phyloP scores from a whole-genome alignment of 2,888 invertebrate genomes.

The Lamellibrachia satsuma region DNA sequence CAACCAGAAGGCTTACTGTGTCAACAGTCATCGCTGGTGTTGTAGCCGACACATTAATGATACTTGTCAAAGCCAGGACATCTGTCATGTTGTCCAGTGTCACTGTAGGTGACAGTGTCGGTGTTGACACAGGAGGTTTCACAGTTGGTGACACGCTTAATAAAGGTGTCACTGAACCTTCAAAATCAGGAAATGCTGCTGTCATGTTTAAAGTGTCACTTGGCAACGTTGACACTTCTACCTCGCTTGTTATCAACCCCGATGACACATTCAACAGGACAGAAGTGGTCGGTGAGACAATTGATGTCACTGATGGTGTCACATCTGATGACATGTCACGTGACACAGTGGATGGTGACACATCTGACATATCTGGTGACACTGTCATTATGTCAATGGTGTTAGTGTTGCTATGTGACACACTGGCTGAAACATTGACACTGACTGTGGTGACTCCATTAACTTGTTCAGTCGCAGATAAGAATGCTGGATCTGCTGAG shows the following conservation, averaged over 20 bases:
- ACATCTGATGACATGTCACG: too few relatives aligned
- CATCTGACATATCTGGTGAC: background rate
- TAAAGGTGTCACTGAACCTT: background rate
- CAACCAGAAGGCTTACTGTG: background rate
- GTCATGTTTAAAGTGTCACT: background rate
- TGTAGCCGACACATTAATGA: background rate
- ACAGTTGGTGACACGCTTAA: background rate
- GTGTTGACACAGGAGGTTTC: background rate
- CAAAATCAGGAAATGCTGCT: background rate
- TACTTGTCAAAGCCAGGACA: background rate
- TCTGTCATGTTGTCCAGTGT: background rate
- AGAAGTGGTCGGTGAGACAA: background rate
- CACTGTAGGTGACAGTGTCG: background rate
- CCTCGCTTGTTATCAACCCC: background rate
- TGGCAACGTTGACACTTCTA: background rate
- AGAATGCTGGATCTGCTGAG: background rate
- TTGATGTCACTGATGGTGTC: background rate
- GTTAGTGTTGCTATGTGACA: background rate
- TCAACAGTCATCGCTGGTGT: background rate
- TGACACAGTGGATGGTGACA: too few relatives aligned
- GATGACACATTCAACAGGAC: background rate
- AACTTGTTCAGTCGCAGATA: background rate
- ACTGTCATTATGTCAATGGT: background rate
- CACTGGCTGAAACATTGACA: background rate
- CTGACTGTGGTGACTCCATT: background rate